Evolutionary conservation across 2,888 invertebrate species (phyloP), one percentile per base, ranked within the genome.

Genomic region (Fragum whitleyi): DNA sequence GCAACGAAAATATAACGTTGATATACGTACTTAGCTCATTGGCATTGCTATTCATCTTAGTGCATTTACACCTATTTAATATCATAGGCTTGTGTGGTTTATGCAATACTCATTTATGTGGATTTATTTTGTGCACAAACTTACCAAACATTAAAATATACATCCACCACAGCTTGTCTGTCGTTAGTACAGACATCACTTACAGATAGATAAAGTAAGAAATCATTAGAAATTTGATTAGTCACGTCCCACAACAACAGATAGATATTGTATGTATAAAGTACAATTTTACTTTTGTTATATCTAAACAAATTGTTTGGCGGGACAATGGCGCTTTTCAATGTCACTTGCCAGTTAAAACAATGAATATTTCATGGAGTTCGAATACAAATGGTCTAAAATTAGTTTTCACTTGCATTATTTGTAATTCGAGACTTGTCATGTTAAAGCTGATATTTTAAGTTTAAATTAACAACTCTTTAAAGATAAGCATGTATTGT

Each of bases 321-420:
- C 7, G 19, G n/a, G 21, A 32, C 42, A 42, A 42, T 5, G 21
- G 23, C 9, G 21, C 23, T 21, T 65, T 51, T 47, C 53, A 62
- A 36, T 74, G 29, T 21, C 39, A 77, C 39, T 51, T 68, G 79
- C 72, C 72, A 79, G 55, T 26, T 75, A 75, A 75, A 74, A 79
- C 79, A 79, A 79, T 79, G 36, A 70, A 75, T 53, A 75, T 51
- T 79, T 75, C 75, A 79, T 62, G 79, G 67, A 14, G n/a, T 55
- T 75, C 61, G 59, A 26, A 53, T 72, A 36, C 62, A 32, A 69
- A 61, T 74, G n/a, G 26, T 19, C 39, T 65, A 3, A 7, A 39
- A 23, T 65, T 65, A 65, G 39, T 65, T 21, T 23, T 57, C 68
- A 29, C 39, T 74, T 74, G 65, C 39, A 65, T 21, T 26, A 16